A percentile compares a stretch with the other conserved stretches of the same genome.
These are phyloP conservation scores for Acipenser ruthenus DNA, from an alignment of 2,797 vertebrate genomes.

Conservation along the genomic window DNA sequence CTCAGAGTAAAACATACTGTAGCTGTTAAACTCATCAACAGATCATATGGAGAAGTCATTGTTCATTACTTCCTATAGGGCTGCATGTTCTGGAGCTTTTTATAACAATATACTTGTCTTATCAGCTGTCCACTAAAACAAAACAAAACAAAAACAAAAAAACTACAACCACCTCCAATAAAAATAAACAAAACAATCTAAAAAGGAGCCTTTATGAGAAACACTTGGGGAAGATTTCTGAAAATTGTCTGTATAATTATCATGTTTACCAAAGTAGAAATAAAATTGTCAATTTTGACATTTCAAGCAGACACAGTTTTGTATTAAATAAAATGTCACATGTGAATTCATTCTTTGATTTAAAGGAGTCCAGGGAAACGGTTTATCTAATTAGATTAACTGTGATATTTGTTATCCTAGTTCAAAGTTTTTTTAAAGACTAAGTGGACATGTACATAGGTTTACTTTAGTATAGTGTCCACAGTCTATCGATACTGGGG, in stretches of 20 bases:
- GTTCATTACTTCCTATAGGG: conserved; percentile 63
- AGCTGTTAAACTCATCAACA: conserved; percentile 62
- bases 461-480: conserved; percentile 3
- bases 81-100: conserved; percentile 53
- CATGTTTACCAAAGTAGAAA: too few species aligned
- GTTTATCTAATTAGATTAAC: conserved; percentile 10
- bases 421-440: conserved; percentile 11
- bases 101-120: conserved; percentile 44
- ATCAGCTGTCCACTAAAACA: conserved; percentile 39
- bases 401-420: conserved; percentile 10
- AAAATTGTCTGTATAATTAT: too few species aligned
- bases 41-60: conserved; percentile 67
- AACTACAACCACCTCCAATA: conserved; percentile 33
- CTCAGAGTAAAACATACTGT: too few species aligned
- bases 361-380: conserved; percentile 14
- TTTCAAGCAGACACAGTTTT: too few species aligned
- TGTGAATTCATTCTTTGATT: too few species aligned
- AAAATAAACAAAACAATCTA: conserved; percentile 21
- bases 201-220: conserved; percentile 12
- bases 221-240: neutral
- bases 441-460: conserved; percentile 3
- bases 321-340: too few species aligned
- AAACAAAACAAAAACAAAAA: conserved; percentile 42
- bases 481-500: neutral
- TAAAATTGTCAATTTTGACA: too few species aligned